Base-by-base conservation (phyloP, 2,888 invertebrate species). In the Sepiola atlantica region DNA sequence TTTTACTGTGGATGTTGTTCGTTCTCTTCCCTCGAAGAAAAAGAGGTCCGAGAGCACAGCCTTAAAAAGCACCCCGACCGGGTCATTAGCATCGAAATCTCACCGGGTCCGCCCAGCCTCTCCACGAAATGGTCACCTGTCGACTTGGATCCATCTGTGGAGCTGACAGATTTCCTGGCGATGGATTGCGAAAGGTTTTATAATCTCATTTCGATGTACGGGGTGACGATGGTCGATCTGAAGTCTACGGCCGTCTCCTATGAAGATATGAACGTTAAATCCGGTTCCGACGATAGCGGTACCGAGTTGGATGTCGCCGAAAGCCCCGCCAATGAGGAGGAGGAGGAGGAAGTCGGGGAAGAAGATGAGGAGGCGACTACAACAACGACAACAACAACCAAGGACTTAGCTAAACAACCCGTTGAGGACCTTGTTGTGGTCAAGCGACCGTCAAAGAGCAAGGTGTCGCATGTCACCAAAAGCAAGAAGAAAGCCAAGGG, bases 161-260 rank as follows among this genome's bases (percentile, higher is more conserved):
- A 92, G 35, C 45, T 92, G 54, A 92, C 92, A 24, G 92, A 92
- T n/a, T 92, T 92, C 28, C 55, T 92, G 14, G 45, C 92, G 16
- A 92, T 92, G 92, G 92, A 92, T 18, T 92, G 92, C 54, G 92
- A 92, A 55, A 45, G 92, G 20, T 92, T 92, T 28, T 92, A 92
- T 32, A 92, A 92, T 20, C 92, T 92, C 16, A 92, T 92, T 54
- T 92, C 92, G 1, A 45, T 54, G n/a, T 55, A 92, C 24, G 92
- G 92, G 6, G 92, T 92, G 24, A 92, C 92, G 10, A 92, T 92
- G 92, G 92, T 92, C 12, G 92, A 92, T 54, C 28, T 92, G 45
- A 92, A 92, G 92, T 92, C 92, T 10, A 92, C 92, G 24, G 92
- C 92, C 55, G 92, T 92, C n/a, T 92, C 92, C 28, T 92, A 92